Evolutionary conservation across 2,888 invertebrate genomes (phyloP), one percentile per base, ranked within the genome.

Genomic region (Steinernema hermaphroditum): DNA sequence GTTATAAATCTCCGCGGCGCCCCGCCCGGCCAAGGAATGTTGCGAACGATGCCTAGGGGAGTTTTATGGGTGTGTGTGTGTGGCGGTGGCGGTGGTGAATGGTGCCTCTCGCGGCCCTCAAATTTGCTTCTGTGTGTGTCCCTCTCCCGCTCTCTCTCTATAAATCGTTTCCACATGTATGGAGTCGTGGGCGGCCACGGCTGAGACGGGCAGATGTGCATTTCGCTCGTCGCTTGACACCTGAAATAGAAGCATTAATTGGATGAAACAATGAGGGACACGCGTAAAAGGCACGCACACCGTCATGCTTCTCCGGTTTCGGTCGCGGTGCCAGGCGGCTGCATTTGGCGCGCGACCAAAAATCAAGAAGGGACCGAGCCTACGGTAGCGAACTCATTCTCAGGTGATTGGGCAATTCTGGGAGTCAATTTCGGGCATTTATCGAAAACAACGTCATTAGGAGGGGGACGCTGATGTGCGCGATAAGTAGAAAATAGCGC

Each of bases 211-310:
- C 54, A 49, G 49, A 49, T 49, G 49, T 19, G 49, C 49, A 49
- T 54, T 54, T 54, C 19, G 54, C 54, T 16, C 24, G 12, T 54
- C 46, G 54, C 12, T 54, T 54, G 54, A 54, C 54, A 54, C 54
- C 54, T 54, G 54, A 54, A 54, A 54, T 6, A 54, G 24, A 24
- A 22, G 54, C 54, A 16, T 54, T 54, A 54, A 54, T 54, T 54
- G 19, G 54, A 54, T 6, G 54, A 9, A 27, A 54, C 27, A 54
- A 14, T 54, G 12, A 27, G 54, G n/a, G 27, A 4, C 9, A 46
- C 49, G 19, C 49, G 49, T 49, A 19, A 2, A 54, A 2, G 37
- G 37, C 37, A 37, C 46, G 46, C 46, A 6, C n/a, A 6, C 24
- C 2, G 54, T 54, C 24, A 24, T 22, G 54, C 54, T 54, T 54